Evolutionary conservation across 2,113 vertebrate genomes (phyloP).

Genomic region (Alaudala cheleensis): DNA sequence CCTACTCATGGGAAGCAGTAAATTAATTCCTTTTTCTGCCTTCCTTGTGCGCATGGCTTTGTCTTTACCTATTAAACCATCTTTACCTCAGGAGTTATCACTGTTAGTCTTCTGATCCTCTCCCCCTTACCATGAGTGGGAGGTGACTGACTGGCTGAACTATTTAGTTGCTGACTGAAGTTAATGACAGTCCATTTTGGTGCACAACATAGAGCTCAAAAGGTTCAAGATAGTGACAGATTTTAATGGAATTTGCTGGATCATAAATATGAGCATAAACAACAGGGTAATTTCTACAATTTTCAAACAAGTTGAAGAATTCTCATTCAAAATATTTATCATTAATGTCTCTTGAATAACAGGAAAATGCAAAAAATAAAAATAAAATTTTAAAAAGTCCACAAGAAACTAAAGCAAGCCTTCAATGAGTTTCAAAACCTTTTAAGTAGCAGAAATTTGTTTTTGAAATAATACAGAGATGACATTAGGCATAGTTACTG

Average conservation of each 20-base stretch:
- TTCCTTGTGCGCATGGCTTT: not conserved
- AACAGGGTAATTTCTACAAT: not conserved
- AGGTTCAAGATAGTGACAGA: not conserved
- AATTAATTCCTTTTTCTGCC: not conserved
- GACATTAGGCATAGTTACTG: not conserved
- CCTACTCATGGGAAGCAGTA: not conserved
- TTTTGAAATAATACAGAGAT: not conserved
- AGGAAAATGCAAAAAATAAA: not conserved
- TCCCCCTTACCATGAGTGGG: not conserved
- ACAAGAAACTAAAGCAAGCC: not conserved
- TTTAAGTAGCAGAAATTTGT: not conserved
- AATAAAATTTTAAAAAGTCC: no score
- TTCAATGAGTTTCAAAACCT: not conserved
- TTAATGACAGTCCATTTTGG: not conserved
- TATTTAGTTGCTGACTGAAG: not conserved
- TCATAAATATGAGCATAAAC: not conserved
- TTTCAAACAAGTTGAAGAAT: not conserved
- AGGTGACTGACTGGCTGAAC: not conserved
- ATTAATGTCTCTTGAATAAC: not conserved
- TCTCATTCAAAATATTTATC: not conserved
- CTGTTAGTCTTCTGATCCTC: not conserved
- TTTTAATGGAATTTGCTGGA: not conserved
- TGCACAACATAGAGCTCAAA: not conserved
- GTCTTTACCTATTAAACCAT: not conserved
- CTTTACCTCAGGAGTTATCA: not conserved